Base-by-base conservation (phyloP, 2,797 vertebrate genomes). In the Betta splendens region DNA sequence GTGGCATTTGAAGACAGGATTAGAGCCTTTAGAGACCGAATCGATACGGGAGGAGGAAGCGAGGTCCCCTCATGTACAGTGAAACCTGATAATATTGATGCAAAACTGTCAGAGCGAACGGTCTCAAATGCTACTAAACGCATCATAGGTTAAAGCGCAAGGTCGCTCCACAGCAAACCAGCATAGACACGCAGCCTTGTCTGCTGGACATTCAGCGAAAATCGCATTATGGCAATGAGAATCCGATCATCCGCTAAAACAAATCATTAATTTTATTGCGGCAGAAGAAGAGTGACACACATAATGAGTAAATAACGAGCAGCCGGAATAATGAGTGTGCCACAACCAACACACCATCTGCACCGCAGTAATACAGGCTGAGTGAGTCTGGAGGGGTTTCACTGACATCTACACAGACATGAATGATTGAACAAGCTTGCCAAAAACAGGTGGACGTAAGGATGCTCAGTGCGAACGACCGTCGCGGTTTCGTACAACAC, bases 271-370 rank as follows among this genome's bases (percentile, higher is more conserved):
- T 77, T 80, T 68, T 48, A 38, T 48, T 71, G 38, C 21, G 57
- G 48, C 35, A 36, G 21, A 42, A 20, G 26, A 71, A 64, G 58
- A 75, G 69, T 70, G 77, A 79, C 67, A 75, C 15, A 35, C 56
- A 52, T 72, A 75, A 76, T 67, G 67, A 77, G 66, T 63, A 75
- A 67, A 75, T 83, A 83, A 86, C 80, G 80, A 85, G 52, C 49
- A 64, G 46, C 50, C 64, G 50, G 31, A 82, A 69, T 60, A 85
- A 85, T 74, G 67, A 82, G 62, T 8, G 31, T 12, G 3, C 21
- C 35, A 38, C 58, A 61, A 59, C 40, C 35, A 39, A 36, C 43
- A 46, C 71, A 67, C 56, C 78, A 65, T 77, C 72, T 55, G 64
- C 29, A 77, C 54, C 64, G 28, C 62, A 42, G 62, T 48, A 45